These are phyloP conservation scores for Acyrthosiphon pisum DNA, from an alignment of 1,140 invertebrate genomes.

Conservation along the genomic window DNA sequence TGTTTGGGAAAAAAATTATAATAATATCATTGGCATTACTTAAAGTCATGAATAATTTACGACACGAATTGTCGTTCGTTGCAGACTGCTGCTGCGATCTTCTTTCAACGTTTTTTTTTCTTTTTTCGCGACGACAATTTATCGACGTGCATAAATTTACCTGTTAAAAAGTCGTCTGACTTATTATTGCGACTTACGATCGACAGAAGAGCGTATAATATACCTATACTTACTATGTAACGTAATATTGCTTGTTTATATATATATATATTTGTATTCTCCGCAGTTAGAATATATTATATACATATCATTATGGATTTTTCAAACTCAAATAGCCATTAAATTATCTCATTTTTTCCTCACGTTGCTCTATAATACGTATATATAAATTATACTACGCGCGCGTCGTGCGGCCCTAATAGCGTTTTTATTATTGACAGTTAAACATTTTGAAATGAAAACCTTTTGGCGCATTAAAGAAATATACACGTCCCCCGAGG, in stretches of 20 bases:
- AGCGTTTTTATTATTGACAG: constrained; percentile 52
- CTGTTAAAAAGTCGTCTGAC: background rate
- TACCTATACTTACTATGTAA: background rate
- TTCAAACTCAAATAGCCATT: constrained; percentile 20
- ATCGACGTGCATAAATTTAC: background rate
- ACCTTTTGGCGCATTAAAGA: constrained; percentile 35
- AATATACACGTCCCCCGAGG: constrained; percentile 1
- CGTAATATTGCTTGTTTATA: background rate
- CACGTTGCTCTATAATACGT: background rate
- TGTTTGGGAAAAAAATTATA: background rate
- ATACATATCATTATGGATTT: background rate
- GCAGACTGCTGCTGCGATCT: background rate
- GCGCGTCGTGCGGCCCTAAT: background rate
- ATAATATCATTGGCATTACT: constrained; percentile 14
- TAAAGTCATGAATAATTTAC: constrained; percentile 13
- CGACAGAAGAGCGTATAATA: background rate
- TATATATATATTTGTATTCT: background rate
- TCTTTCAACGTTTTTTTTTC: background rate
- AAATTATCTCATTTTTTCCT: constrained; percentile 37
- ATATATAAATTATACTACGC: background rate
- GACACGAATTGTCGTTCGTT: background rate
- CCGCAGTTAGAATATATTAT: background rate
- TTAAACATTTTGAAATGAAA: constrained; percentile 45
- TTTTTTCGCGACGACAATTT: background rate
- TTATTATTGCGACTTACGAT: background rate